Evolutionary conservation across 1,140 invertebrate genomes (phyloP), one percentile per base, ranked within the genome.

Genomic region (Latrodectus geometricus): DNA sequence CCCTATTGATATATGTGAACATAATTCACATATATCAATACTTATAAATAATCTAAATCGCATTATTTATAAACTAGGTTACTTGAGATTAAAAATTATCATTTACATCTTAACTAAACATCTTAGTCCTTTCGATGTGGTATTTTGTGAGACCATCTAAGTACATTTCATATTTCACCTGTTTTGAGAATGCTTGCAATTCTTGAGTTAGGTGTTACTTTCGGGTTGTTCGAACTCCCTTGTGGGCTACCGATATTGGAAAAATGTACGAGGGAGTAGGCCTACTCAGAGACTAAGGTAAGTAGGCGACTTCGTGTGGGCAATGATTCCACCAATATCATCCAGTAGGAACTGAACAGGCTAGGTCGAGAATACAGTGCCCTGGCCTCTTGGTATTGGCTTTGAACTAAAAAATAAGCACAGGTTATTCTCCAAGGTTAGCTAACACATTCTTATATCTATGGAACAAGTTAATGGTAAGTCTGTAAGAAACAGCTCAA

Each of bases 211-310:
- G n/a, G 61, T 15, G n/a, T 65, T n/a, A 2, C 12, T 14, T 65
- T 14, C n/a, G n/a, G 61, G 61, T n/a, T n/a, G 61, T n/a, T n/a
- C 2, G 12, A 65, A 65, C 61, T 4, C 61, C 11, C 52, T 76
- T 84, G 82, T 84, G 73, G 82, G 82, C 80, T 84, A 84, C 82
- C 65, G 82, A 84, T 66, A 35, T 23, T 76, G 54, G 35, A 66
- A 66, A 76, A 84, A 84, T 76, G 17, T 35, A 76, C 82, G 82
- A 35, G 73, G 82, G 82, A 50, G 82, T 84, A 56, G 68, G 73
- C 82, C 82, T 72, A 84, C 82, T 35, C 82, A 84, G 82, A 69
- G 72, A 84, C 35, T 84, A 73, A 14, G 35, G 75, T 65, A 68
- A 68, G 82, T 84, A 84, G 82, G 72, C 72, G 73, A 76, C 49